Percentiles rank a stretch among this genome's conserved stretches.
Evolutionary conservation across 2,113 vertebrate genomes (phyloP).

Genomic region (Turdus rufiventris): DNA sequence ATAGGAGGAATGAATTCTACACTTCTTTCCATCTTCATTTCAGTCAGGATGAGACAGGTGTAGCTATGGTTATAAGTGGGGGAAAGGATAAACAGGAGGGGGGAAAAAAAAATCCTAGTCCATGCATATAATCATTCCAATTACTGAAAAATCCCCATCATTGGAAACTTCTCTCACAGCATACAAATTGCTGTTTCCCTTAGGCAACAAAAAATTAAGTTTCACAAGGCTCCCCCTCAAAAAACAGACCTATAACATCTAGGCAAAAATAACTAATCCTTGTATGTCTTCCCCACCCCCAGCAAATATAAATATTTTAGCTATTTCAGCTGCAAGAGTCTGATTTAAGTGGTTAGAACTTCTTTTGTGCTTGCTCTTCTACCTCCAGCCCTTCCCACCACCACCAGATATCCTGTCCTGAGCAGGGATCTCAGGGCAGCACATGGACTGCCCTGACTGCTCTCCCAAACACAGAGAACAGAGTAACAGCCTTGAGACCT

Average conservation of each 20-base stretch:
- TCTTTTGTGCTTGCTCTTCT: not conserved
- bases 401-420: not conserved
- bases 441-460: not conserved
- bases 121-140: not conserved
- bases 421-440: not conserved
- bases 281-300: not conserved
- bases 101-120: not conserved
- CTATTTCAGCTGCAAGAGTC: not conserved
- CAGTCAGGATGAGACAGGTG: not conserved
- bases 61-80: not conserved
- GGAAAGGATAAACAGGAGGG: not conserved
- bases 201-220: constrained; percentile 11
- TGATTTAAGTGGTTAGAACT: not conserved
- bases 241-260: not conserved
- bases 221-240: not conserved
- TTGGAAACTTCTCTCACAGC: not conserved
- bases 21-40: not conserved
- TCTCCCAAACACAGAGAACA: not conserved
- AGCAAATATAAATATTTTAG: constrained; percentile 17
- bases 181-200: not conserved
- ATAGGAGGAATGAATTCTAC: not conserved
- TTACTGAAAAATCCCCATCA: not conserved
- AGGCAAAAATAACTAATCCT: not conserved
- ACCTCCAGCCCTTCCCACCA: not conserved
- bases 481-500: not conserved